phyloP scores from a whole-genome alignment of 2,797 vertebrate species.

The Crocodylus rhombifer region DNA sequence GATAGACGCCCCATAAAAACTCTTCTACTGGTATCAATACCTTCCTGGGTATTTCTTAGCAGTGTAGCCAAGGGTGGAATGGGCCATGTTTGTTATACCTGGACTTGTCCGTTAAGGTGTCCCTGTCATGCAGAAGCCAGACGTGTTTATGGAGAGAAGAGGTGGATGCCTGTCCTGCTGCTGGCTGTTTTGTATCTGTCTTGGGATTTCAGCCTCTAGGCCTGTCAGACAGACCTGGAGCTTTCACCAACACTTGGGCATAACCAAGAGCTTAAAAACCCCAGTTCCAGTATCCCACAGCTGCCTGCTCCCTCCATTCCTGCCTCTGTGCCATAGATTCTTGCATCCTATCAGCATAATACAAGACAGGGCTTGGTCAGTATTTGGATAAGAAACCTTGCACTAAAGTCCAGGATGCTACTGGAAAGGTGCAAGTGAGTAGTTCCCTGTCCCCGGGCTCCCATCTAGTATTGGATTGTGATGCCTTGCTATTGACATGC shows the following conservation, averaged over 20 bases:
- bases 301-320: too few relatives aligned
- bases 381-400: neutral
- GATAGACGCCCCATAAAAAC: neutral
- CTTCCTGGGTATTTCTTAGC: too few relatives aligned
- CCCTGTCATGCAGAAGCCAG: neutral
- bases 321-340: neutral
- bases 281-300: neutral
- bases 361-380: neutral
- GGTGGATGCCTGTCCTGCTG: neutral
- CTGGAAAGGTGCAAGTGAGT: neutral
- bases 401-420: neutral
- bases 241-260: neutral
- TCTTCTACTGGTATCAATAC: neutral
- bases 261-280: neutral
- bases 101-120: neutral
- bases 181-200: neutral
- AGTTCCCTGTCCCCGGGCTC: neutral
- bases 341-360: neutral
- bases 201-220: neutral
- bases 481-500: neutral
- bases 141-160: too few relatives aligned
- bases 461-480: neutral
- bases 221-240: neutral
- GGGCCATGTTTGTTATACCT: too few relatives aligned
- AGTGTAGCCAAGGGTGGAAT: too few relatives aligned